These are phyloP conservation scores for Theocolax elegans DNA, from an alignment of 1,140 invertebrate genomes.

Conservation along the genomic window DNA sequence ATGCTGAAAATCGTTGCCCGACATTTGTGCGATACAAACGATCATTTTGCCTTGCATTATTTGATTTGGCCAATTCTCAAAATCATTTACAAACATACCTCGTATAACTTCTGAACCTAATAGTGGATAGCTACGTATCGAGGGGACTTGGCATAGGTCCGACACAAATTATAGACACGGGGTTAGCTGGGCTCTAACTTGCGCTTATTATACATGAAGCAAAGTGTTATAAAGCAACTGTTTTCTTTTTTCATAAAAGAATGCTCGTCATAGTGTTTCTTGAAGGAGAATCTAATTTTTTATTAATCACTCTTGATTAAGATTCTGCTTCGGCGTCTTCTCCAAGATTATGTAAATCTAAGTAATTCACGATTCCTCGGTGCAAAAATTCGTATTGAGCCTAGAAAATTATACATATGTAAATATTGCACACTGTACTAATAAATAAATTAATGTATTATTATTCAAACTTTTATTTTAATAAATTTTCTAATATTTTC, in stretches of 20 bases:
- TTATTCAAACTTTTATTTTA: no score
- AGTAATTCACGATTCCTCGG: slow-evolving; percentile 89
- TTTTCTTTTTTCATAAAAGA: slow-evolving; percentile 8
- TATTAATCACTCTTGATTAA: slow-evolving; percentile 49
- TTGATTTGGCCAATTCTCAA: background rate
- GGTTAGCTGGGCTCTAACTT: slow-evolving; percentile 10
- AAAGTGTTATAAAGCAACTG: slow-evolving; percentile 25
- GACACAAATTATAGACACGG: slow-evolving; percentile 14
- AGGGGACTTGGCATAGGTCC: background rate
- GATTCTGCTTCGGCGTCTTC: slow-evolving; percentile 64
- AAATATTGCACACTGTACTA: no score
- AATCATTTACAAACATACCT: background rate
- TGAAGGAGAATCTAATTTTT: slow-evolving; percentile 24
- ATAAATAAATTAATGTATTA: no score
- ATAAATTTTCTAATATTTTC: no score
- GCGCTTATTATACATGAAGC: slow-evolving; percentile 23
- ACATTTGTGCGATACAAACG: slow-evolving; percentile 8
- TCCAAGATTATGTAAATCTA: slow-evolving; percentile 82
- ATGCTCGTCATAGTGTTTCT: slow-evolving; percentile 45
- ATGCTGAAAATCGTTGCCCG: background rate
- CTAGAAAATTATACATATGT: slow-evolving; percentile 69
- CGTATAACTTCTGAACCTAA: background rate
- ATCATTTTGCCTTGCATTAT: background rate
- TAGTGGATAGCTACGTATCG: background rate
- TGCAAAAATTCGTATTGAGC: slow-evolving; percentile 92